Evolutionary conservation across 2,888 invertebrate species (phyloP), one percentile per base, ranked within the genome.

Genomic region (Agrotis clavis): DNA sequence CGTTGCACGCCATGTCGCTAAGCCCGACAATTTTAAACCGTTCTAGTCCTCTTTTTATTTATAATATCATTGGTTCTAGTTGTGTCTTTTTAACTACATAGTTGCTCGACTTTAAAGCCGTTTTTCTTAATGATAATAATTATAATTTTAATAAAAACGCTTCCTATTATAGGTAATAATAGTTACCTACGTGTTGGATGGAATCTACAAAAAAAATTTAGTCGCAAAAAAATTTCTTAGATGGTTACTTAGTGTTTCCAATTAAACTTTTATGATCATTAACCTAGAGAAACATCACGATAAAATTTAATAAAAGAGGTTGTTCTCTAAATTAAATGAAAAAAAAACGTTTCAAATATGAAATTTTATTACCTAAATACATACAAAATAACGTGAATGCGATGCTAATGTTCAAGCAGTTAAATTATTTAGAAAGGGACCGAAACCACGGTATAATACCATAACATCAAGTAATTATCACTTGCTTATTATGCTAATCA

Each of bases 401-500:
- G 13, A 57, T 56, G 53, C 56, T 66, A 63, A 82, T 68, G 57
- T 68, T 62, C 7, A 66, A 54, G n/a, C 61, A 53, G 18, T 65
- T 18, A 65, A 68, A 77, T 67, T 59, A 68, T 66, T 68, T 41
- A 45, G 21, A 63, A 65, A 68, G 50, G 63, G 48, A 79, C 72
- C 48, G 54, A 30, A 60, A 45, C 60, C 21, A 41, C 48, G 63
- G 18, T 30, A 67, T 35, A 60, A 67, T 35, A 60, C n/a, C 19
- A 62, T 48, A 41, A 59, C 21, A 61, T 11, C 54, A 51, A 25
- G 56, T 65, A 71, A 77, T 85, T 75, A 83, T 71, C 79, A 79
- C 59, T 62, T 74, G 53, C 57, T 67, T 56, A 72, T 67, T 71
- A 79, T 72, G 68, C 56, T 66, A 75, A 79, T 74, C 25, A 86